Evolutionary conservation across 2,797 vertebrate species (phyloP), one percentile per base, ranked within the genome.

Genomic region (Dendrocincla fuliginosa): DNA sequence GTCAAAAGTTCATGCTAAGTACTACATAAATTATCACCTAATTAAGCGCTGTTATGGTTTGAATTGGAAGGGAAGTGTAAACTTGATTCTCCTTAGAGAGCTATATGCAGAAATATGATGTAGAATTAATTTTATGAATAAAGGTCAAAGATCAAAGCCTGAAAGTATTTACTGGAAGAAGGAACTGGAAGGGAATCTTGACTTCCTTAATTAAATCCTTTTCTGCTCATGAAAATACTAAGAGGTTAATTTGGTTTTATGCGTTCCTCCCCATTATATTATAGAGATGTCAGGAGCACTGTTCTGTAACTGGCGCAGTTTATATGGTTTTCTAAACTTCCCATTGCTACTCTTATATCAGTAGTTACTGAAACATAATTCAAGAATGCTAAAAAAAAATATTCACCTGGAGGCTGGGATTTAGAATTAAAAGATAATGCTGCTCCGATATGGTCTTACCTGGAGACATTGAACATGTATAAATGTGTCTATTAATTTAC

Each of bases 21-120:
- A 97, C 97, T 97, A 98, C 97, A 98, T 98, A 98, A 98, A 98
- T 98, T 98, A 98, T 98, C 98, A 98, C 98, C 97, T 98, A 98
- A 98, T 98, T 98, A 98, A 98, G 97, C 14, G 37, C 95, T 98
- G 96, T 97, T 98, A 98, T 91, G 95, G 96, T 98, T 98, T 98
- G 96, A 84, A 96, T 97, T 56, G 60, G 74, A 95, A 96, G 41
- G 93, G 78, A 95, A 98, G 96, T 97, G 96, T 97, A 98, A 98
- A 98, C 97, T 95, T 60, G 89, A 98, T 98, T 98, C 98, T 98
- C 98, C 98, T 98, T 97, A 93, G 98, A 98, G 98, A 98, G 97
- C 95, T 95, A 91, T 97, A 97, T 92, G 96, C 57, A 98, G 96
- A 98, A 98, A 97, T 98, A 98, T 98, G 96, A 98, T 97, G 98